Percentiles rank a stretch among this genome's conserved stretches.
phyloP scores from a whole-genome alignment of 2,888 invertebrate species.

The Nemoura dubitans region DNA sequence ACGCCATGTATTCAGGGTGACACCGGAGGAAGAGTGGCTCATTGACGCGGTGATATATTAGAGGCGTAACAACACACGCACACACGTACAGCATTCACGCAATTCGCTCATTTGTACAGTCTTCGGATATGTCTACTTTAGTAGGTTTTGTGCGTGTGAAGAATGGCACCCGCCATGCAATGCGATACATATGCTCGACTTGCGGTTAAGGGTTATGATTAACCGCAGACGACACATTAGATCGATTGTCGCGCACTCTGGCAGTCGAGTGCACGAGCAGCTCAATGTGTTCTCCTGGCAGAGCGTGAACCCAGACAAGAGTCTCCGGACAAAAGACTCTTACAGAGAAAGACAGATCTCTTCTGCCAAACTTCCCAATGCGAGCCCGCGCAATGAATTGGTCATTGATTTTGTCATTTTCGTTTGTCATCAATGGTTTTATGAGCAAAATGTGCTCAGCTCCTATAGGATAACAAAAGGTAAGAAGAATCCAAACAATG shows the following conservation, averaged over 20 bases:
- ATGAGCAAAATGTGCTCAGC: neutral
- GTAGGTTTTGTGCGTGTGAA: neutral
- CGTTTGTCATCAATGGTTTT: constrained; percentile 15
- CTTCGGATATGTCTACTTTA: neutral
- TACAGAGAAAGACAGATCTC: neutral
- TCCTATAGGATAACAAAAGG: constrained; percentile 1
- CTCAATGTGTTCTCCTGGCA: neutral
- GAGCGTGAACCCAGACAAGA: neutral
- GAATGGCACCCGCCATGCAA: neutral
- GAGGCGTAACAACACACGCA: neutral
- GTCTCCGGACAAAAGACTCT: neutral
- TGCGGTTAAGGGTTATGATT: neutral
- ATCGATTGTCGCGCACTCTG: neutral
- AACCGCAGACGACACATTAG: neutral
- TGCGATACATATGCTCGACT: neutral
- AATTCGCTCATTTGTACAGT: neutral
- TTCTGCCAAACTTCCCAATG: neutral
- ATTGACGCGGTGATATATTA: neutral
- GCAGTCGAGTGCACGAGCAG: neutral
- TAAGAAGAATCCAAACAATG: constrained; percentile 7
- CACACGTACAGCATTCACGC: neutral
- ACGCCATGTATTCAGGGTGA: neutral
- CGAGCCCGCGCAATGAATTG: neutral
- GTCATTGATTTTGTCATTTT: constrained; percentile 29
- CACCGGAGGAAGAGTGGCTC: neutral